Base-by-base conservation (phyloP, 2,888 invertebrate genomes). In the Nomada goodeniana region DNA sequence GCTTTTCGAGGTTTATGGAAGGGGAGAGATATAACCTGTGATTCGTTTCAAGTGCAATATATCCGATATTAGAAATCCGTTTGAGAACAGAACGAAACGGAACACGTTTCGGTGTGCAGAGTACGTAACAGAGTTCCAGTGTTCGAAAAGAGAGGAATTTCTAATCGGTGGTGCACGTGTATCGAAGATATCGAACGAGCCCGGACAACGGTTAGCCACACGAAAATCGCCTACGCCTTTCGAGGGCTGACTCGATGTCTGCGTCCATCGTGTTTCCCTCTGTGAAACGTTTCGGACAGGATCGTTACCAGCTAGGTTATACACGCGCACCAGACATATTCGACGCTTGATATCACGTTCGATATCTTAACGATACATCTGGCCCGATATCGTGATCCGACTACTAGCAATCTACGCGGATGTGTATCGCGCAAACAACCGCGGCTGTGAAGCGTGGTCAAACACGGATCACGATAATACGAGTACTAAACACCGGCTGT, bases 331-430 rank as follows among this genome's bases (percentile, higher is more conserved):
- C 74, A 64, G 75, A 70, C 88, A 75, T 86, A 82, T 80, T 83
- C 82, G 79, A 87, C 86, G 88, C 77, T 65, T 65, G 88, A 86
- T 86, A 89, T 90, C 89, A 83, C 86, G 85, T 78, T 86, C 86
- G 90, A 89, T 91, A 92, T 92, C 92, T 91, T 91, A 90, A 91
- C 90, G 91, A 90, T 90, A 89, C 87, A 91, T 91, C 90, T 74
- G 87, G 80, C 89, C 83, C 85, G 86, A 88, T 89, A 87, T 89
- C 85, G 83, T 80, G 89, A 85, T 89, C 81, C 87, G 82, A 75
- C 82, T 74, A 77, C 68, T 53, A 67, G 71, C 86, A 73, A 86
- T 81, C 83, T 76, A 77, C 82, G 70, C 78, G 82, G 76, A 65
- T 82, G 84, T 88, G 76, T 82, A 86, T 77, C 87, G 86, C 80